A percentile compares a stretch with the other conserved stretches of the same genome.
phyloP scores from a whole-genome alignment of 2,888 invertebrate genomes.

The Tetanocera ferruginea region DNA sequence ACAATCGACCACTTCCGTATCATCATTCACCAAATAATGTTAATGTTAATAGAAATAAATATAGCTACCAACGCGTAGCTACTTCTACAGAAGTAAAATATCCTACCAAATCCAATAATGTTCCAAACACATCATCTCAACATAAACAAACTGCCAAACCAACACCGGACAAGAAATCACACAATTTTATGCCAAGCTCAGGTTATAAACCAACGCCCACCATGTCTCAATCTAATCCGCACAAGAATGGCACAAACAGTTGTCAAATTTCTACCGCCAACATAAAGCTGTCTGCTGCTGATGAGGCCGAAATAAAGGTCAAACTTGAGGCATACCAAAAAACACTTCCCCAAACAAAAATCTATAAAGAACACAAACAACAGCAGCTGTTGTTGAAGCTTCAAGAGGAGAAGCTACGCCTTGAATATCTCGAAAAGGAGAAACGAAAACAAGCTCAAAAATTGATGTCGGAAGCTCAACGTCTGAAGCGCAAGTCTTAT shows the following conservation, averaged over 20 bases:
- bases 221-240: background rate
- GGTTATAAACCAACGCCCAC: background rate
- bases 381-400: constrained; percentile 5
- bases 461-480: constrained; percentile 16
- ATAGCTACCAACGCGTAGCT: background rate
- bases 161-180: background rate
- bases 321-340: constrained; percentile 23
- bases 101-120: background rate
- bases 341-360: constrained; percentile 17
- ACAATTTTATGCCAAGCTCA: background rate
- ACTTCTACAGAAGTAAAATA: background rate
- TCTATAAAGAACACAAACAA: constrained; percentile 30
- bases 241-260: background rate
- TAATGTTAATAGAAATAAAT: constrained; percentile 16
- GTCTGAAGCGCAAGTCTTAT: constrained; percentile 23
- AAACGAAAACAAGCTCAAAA: constrained; percentile 12
- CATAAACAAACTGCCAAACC: constrained; percentile 9
- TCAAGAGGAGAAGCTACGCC: constrained; percentile 17
- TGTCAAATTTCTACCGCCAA: background rate
- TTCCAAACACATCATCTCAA: background rate
- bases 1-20: constrained; percentile 25
- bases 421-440: constrained; percentile 22
- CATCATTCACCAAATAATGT: background rate
- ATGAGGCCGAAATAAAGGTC: constrained; percentile 15
- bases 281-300: constrained; percentile 21